Evolutionary conservation across 2,797 vertebrate species (phyloP).

Genomic region (Urophycis tenuis): DNA sequence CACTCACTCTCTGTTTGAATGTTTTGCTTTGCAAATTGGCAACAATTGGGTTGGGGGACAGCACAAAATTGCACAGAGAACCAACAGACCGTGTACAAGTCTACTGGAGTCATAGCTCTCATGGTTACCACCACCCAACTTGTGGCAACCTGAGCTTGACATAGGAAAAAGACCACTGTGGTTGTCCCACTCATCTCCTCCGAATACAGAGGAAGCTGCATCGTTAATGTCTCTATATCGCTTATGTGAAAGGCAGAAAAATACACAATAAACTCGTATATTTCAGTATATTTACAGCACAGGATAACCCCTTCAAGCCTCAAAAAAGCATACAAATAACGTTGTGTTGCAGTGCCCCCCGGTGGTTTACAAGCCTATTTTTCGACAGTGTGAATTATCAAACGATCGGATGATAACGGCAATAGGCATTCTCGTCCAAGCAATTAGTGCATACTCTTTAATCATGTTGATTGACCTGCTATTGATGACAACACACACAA

Average conservation of each 20-base stretch:
- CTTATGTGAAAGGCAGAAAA: background rate
- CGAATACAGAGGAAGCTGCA: slow-evolving; percentile 28
- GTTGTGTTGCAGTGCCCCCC: slow-evolving; percentile 45
- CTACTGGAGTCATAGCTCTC: background rate
- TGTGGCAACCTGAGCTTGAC: slow-evolving; percentile 14
- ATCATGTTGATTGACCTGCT: no score
- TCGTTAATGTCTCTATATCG: slow-evolving; percentile 23
- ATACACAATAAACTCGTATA: background rate
- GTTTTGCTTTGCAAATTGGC: background rate
- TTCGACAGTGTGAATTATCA: background rate
- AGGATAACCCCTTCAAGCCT: slow-evolving; percentile 9
- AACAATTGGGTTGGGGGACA: background rate
- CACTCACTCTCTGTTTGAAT: no score
- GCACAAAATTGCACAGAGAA: background rate
- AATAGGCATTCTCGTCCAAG: background rate
- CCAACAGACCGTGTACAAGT: background rate
- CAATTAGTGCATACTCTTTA: background rate
- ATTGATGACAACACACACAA: no score
- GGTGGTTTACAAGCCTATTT: slow-evolving; percentile 25
- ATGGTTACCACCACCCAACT: background rate
- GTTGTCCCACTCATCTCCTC: slow-evolving; percentile 39
- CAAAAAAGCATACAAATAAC: background rate
- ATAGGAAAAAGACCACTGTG: slow-evolving; percentile 21
- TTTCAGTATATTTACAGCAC: background rate
- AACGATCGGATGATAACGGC: background rate